Base-by-base conservation (phyloP, 1,140 invertebrate species). In the Eriocheir sinensis region DNA sequence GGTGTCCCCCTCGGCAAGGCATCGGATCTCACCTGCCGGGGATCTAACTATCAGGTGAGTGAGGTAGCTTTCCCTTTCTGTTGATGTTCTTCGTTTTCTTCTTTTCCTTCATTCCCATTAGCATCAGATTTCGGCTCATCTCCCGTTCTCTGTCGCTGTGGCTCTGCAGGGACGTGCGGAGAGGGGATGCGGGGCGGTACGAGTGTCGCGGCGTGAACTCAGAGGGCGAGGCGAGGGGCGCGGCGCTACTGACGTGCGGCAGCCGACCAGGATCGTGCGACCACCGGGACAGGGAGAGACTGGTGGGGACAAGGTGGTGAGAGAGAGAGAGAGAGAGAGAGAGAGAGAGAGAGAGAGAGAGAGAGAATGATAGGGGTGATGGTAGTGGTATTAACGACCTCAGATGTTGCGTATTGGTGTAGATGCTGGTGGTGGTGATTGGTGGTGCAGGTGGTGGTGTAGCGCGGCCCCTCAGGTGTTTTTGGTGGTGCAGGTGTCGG, bases 401-500 rank as follows among this genome's bases (percentile, higher is more conserved):
- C n/a, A n/a, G n/a, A n/a, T n/a, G n/a, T n/a, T n/a, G 3, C 12
- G 2, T 0, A n/a, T n/a, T n/a, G 21, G 0, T n/a, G 60, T n/a
- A 6, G n/a, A 15, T 48, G 44, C 15, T 4, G 4, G 44, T 48
- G 44, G 4, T 4, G 4, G 44, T n/a, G 60, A n/a, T 72, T 12
- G 27, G 60, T 72, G 60, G 60, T 72, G 17, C 27, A 9, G 48
- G 9, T 53, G 48, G n/a, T 12, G 21, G 48, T 53, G 48, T 53
- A 12, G 0, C 48, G 8, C 48, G 21, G 9, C 48, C 12, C 48
- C 48, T 53, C 48, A 53, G 48, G 48, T 53, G 48, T 21, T 41
- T 8, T 89, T n/a, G n/a, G 38, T 89, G 41, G 17, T 30, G 60
- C 89, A 90, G 89, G 89, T 90, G 89, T 72, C 53, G 60, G n/a